Percentiles rank a stretch among this genome's conserved stretches.
Evolutionary conservation across 2,113 vertebrate species (phyloP).

Genomic region (Aldabrachelys gigantea): DNA sequence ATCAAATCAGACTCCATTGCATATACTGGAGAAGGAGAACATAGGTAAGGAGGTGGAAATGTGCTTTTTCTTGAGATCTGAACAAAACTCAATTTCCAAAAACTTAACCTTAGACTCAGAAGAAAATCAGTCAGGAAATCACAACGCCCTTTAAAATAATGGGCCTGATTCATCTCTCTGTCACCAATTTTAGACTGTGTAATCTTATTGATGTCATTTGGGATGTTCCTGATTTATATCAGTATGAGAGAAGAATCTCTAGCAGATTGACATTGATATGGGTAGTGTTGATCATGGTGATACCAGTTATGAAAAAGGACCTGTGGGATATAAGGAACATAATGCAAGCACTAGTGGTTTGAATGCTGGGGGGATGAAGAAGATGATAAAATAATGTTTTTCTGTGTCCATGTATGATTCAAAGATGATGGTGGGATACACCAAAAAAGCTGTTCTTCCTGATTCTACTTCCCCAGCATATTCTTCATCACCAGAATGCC

Average conservation of each 20-base stretch:
- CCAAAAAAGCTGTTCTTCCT: too few relatives aligned
- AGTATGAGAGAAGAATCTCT: not conserved
- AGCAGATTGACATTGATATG: not conserved
- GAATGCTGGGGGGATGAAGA: not conserved
- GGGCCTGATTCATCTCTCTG: not conserved
- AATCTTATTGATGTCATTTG: not conserved
- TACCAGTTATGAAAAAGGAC: not conserved
- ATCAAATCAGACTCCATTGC: not conserved
- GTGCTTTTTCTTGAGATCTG: not conserved
- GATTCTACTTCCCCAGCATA: too few relatives aligned
- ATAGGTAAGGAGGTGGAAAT: not conserved
- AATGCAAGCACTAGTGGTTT: not conserved
- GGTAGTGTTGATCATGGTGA: not conserved
- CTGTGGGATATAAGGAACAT: not conserved
- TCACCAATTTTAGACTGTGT: not conserved
- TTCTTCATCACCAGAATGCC: too few relatives aligned
- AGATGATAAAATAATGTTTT: not conserved
- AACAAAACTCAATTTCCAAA: not conserved
- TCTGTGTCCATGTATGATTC: not conserved
- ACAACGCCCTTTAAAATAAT: not conserved
- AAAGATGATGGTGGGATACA: not conserved
- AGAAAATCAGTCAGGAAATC: not conserved
- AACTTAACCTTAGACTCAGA: accelerated
- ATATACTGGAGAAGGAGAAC: not conserved
- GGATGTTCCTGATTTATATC: not conserved